These are phyloP conservation scores for Omphaloscelis lunosa DNA, from an alignment of 2,888 invertebrate species.

Conservation along the genomic window DNA sequence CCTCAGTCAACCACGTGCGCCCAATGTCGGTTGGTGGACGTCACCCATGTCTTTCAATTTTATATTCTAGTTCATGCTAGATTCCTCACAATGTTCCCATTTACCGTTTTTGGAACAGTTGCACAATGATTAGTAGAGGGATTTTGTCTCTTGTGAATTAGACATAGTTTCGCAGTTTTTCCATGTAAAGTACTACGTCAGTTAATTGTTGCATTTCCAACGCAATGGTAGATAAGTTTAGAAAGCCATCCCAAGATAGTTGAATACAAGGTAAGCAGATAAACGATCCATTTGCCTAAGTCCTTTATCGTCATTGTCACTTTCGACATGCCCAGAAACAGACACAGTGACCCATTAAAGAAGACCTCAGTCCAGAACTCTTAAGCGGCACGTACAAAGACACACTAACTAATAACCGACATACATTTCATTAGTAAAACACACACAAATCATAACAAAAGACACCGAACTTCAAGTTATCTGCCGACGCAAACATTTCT, in stretches of 20 bases:
- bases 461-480: constrained; percentile 57
- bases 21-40: background rate
- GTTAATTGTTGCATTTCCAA: background rate
- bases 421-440: constrained; percentile 63
- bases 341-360: constrained; percentile 36
- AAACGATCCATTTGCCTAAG: background rate
- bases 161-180: background rate
- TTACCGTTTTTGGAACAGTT: background rate
- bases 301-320: background rate
- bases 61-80: background rate
- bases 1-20: too few species aligned
- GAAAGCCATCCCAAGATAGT: background rate
- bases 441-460: constrained; percentile 60
- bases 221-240: background rate
- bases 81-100: background rate
- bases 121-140: background rate
- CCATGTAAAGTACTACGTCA: background rate
- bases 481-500: constrained; percentile 65
- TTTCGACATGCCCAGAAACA: constrained; percentile 13
- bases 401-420: constrained; percentile 28
- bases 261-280: background rate
- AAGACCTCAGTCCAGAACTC: background rate
- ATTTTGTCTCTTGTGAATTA: background rate
- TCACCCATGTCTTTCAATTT: background rate
- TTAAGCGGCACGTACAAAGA: constrained; percentile 24